A percentile compares a stretch with the other conserved stretches of the same genome.
Evolutionary conservation across 2,797 vertebrate genomes (phyloP).

Genomic region (Ispidina picta): DNA sequence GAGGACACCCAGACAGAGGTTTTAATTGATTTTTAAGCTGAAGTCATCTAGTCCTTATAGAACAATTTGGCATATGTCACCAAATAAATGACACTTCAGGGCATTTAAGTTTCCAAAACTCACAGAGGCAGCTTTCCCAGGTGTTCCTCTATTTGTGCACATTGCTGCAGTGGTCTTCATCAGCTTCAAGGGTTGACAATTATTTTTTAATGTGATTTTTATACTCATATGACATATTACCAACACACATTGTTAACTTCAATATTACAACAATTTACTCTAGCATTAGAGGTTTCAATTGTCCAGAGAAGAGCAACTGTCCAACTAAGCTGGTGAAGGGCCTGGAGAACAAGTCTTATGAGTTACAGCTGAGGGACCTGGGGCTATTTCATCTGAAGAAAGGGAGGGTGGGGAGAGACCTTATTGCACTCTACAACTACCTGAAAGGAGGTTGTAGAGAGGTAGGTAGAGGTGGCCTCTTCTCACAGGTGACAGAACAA

Average conservation of each 20-base stretch:
- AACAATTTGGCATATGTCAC: slow-evolving; percentile 4
- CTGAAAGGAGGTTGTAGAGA: too few relatives aligned
- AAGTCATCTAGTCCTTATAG: slow-evolving; percentile 5
- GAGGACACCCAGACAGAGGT: neutral
- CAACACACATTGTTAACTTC: neutral
- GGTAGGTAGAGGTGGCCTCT: too few relatives aligned
- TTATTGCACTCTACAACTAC: too few relatives aligned
- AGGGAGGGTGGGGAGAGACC: too few relatives aligned
- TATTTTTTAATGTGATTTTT: neutral
- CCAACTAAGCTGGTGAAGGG: too few relatives aligned
- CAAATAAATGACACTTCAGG: neutral
- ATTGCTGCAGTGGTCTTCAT: neutral
- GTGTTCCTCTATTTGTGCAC: neutral
- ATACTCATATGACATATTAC: neutral
- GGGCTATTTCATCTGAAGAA: too few relatives aligned
- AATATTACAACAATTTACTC: neutral
- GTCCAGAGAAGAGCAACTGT: too few relatives aligned
- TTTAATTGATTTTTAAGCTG: slow-evolving; percentile 53
- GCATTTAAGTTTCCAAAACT: neutral
- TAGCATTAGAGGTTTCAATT: neutral
- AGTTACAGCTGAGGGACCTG: too few relatives aligned
- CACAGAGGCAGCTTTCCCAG: neutral
- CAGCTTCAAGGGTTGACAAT: neutral
- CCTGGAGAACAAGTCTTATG: too few relatives aligned
- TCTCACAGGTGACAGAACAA: too few relatives aligned